A percentile compares a stretch with the other conserved stretches of the same genome.
Conservation (phyloP, 2,797 vertebrate genomes). For the Brotula barbata region DNA sequence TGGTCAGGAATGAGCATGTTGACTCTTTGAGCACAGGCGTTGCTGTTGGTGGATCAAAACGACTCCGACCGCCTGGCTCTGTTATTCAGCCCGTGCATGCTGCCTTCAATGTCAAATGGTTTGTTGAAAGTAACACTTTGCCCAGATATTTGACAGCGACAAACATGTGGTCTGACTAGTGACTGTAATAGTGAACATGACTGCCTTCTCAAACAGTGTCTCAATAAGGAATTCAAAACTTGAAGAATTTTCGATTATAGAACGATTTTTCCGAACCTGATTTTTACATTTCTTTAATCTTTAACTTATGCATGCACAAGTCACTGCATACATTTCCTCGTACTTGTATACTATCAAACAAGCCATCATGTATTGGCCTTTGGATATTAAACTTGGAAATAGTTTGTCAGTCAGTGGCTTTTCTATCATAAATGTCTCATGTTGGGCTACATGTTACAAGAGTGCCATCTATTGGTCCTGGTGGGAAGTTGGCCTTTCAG, state of each 20-base stretch:
- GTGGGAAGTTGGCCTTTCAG: slow-evolving; percentile 28
- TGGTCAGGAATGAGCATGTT: background rate
- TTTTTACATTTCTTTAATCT: background rate
- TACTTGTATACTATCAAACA: slow-evolving; percentile 20
- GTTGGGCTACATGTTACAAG: slow-evolving; percentile 56
- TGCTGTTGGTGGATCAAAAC: background rate
- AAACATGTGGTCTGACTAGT: slow-evolving; percentile 1
- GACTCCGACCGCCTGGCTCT: slow-evolving; percentile 1
- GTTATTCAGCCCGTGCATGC: background rate
- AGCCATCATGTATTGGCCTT: background rate
- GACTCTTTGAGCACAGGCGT: background rate
- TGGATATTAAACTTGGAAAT: slow-evolving; percentile 38
- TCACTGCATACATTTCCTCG: slow-evolving; percentile 10
- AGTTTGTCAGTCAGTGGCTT: background rate
- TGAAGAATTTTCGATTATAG: slow-evolving; percentile 11
- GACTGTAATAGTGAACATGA: slow-evolving; percentile 3
- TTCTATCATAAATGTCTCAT: slow-evolving; percentile 2
- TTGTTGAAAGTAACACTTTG: slow-evolving; percentile 21
- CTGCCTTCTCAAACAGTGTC: slow-evolving; percentile 34
- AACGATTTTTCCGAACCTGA: background rate
- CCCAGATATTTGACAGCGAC: background rate
- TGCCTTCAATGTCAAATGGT: slow-evolving; percentile 1
- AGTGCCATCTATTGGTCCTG: slow-evolving; percentile 76
- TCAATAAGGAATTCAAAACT: too few species aligned
- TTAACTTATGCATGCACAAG: slow-evolving; percentile 9